These are phyloP conservation scores for Carapus acus DNA, from an alignment of 2,797 vertebrate species.

Conservation along the genomic window DNA sequence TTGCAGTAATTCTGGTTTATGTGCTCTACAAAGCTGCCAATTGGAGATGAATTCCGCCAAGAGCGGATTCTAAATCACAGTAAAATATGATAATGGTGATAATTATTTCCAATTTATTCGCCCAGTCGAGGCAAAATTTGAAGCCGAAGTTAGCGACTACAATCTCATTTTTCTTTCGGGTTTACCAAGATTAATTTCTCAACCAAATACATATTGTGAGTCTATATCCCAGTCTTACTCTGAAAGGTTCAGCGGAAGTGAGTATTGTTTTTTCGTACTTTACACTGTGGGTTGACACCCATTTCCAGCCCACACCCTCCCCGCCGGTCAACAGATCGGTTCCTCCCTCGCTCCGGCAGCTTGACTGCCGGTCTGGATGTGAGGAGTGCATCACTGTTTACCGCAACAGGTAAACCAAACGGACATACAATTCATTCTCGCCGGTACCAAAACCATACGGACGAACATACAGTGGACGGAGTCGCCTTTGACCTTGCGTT, in stretches of 20 bases:
- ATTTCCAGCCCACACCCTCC: conserved; percentile 39
- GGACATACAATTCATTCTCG: background rate
- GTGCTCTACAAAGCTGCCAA: background rate
- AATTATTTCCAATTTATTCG: no score
- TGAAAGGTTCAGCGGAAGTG: conserved; percentile 21
- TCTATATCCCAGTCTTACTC: conserved; percentile 40
- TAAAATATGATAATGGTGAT: no score
- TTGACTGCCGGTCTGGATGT: conserved; percentile 39
- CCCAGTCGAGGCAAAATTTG: no score
- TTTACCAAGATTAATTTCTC: no score
- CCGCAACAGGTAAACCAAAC: conserved; percentile 66
- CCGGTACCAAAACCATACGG: no score
- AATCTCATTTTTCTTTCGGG: no score
- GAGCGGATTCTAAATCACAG: no score
- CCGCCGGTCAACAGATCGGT: conserved; percentile 24
- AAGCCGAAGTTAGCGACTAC: no score
- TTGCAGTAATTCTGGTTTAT: background rate
- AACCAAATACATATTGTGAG: no score
- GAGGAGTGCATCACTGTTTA: conserved; percentile 20
- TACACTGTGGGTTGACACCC: conserved; percentile 38
- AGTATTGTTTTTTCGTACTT: rapidly evolving
- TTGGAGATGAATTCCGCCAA: no score
- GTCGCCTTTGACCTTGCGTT: conserved; percentile 1
- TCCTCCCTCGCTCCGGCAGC: conserved; percentile 44
- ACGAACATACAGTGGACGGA: background rate